Evolutionary conservation across 2,797 vertebrate genomes (phyloP), one percentile per base, ranked within the genome.

Genomic region (Falco novaeseelandiae): DNA sequence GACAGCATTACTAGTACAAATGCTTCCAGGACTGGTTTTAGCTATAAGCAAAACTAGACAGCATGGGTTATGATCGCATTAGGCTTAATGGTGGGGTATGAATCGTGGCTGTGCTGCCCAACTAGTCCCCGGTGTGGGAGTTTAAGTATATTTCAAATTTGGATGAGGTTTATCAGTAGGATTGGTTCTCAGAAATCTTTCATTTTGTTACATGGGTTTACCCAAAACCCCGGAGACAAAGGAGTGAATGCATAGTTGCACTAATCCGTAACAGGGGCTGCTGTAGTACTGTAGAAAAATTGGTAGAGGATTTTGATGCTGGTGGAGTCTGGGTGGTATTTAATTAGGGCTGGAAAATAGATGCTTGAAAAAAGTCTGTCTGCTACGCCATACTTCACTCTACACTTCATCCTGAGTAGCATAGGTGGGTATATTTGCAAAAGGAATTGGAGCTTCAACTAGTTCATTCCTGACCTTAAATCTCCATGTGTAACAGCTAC

Each of bases 391-490:
- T 38, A 4, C 48, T 42, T 42, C 51, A 42, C n/a, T 38, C 72
- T 89, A 32, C 36, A 65, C 65, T 71, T 46, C 29, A 10, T 52
- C 61, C 73, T 1, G 1, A 22, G 10, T 8, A 58, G 57, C 0
- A 0, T 4, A 11, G 51, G 14, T 20, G 18, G 42, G 2, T 13
- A 0, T 21, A 4, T 57, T 55, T 27, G 42, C 38, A 36, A 1
- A 48, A 29, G 52, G 49, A 40, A 19, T 19, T 27, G 0, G 8
- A 20, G 21, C 54, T 65, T 16, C 3, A 32, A 44, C 14, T 26
- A 5, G 20, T 65, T 77, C 8, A 1, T 49, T 72, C 62, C 55
- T 6, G 4, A 4, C 76, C n/a, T 55, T 8, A 23, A 40, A n/a
- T 29, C 11, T 17, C 8, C 22, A 2, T 14, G 15, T 2, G 1